A percentile compares a stretch with the other conserved stretches of the same genome.
These are phyloP conservation scores for Hippoglossus stenolepis DNA, from an alignment of 2,113 vertebrate genomes.

Conservation along the genomic window DNA sequence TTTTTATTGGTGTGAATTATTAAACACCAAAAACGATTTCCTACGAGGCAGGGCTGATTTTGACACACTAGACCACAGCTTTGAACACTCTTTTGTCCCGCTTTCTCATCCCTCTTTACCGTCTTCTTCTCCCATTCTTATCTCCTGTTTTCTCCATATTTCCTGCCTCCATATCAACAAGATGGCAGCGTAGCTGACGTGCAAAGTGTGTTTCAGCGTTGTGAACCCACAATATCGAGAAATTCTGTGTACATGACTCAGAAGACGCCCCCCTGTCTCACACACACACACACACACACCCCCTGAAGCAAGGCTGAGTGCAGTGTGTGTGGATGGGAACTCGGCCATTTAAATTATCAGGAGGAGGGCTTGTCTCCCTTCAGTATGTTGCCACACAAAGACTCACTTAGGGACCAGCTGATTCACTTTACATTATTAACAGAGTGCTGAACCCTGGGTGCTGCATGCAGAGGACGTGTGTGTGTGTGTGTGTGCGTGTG, in stretches of 20 bases:
- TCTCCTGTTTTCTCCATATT: slow-evolving; percentile 8
- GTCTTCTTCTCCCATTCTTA: slow-evolving; percentile 2
- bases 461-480: slow-evolving; percentile 11
- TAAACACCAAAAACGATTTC: slow-evolving; percentile 24
- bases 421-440: slow-evolving; percentile 83
- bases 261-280: background rate
- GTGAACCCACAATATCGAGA: slow-evolving; percentile 19
- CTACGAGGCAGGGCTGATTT: slow-evolving; percentile 9
- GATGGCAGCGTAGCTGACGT: background rate
- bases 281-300: background rate
- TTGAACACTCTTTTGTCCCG: background rate
- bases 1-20: slow-evolving; percentile 59
- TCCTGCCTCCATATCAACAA: slow-evolving; percentile 14
- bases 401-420: slow-evolving; percentile 68
- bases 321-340: slow-evolving; percentile 38
- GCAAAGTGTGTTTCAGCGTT: background rate
- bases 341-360: slow-evolving; percentile 53
- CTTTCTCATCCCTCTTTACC: background rate
- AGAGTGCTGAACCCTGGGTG: slow-evolving; percentile 63
- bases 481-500: background rate
- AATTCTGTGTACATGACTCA: slow-evolving; percentile 39
- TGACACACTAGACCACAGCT: background rate
- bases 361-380: slow-evolving; percentile 55
- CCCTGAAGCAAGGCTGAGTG: slow-evolving; percentile 30
- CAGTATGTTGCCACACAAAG: slow-evolving; percentile 74